These are phyloP conservation scores for Pelmatolapia mariae DNA, from an alignment of 2,113 vertebrate genomes.

Conservation along the genomic window DNA sequence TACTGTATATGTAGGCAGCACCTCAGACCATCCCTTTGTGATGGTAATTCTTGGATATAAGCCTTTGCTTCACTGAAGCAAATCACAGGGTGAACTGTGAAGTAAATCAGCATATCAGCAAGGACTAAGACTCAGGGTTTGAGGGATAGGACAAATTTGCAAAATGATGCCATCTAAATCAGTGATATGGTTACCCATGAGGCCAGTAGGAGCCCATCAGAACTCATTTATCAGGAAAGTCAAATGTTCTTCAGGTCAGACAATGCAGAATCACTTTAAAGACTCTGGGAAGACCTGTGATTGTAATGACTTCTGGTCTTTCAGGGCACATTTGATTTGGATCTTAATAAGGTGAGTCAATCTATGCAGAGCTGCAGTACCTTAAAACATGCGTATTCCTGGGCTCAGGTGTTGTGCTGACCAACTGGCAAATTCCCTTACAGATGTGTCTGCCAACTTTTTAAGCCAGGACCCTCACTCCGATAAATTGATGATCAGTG, in stretches of 20 bases:
- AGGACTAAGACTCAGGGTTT: not conserved
- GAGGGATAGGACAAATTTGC: not conserved
- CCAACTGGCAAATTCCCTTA: not conserved
- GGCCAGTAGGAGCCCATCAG: not conserved
- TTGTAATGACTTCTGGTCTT: not conserved
- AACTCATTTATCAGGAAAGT: not conserved
- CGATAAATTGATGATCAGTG: not conserved
- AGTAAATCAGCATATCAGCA: not conserved
- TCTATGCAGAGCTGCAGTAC: not conserved
- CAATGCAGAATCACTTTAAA: not conserved
- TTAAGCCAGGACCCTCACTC: not conserved
- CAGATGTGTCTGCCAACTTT: not conserved
- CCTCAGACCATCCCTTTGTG: not conserved
- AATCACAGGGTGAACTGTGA: not conserved
- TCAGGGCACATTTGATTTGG: not conserved
- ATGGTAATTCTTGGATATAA: not conserved
- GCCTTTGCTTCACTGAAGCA: not conserved
- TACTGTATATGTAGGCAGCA: not conserved
- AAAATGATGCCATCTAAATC: not conserved
- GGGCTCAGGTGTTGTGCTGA: not conserved
- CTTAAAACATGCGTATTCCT: not conserved
- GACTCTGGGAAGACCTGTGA: not conserved
- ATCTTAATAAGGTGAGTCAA: not conserved
- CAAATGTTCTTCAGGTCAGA: not conserved
- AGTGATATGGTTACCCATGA: not conserved